Evolutionary conservation across 2,888 invertebrate species (phyloP).

Genomic region (Allacma fusca): DNA sequence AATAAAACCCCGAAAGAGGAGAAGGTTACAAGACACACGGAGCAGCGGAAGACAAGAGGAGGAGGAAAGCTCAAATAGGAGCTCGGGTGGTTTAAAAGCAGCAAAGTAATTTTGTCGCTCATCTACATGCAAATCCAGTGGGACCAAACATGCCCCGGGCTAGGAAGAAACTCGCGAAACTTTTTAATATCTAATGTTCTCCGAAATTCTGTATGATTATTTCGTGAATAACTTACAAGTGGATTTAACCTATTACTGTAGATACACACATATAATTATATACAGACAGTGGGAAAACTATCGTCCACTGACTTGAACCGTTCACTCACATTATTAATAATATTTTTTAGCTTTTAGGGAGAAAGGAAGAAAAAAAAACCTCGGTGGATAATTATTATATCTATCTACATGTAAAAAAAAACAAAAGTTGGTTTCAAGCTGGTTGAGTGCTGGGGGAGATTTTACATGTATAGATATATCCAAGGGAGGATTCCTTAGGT

Average conservation of each 20-base stretch:
- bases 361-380: background rate
- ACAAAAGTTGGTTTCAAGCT: too few relatives aligned
- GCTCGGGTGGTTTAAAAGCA: background rate
- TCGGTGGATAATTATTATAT: background rate
- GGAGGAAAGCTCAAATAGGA: too few relatives aligned
- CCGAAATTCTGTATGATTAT: background rate
- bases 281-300: too few relatives aligned
- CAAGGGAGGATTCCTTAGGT: too few relatives aligned
- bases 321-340: background rate
- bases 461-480: too few relatives aligned
- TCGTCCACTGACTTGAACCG: background rate
- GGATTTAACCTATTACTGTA: background rate
- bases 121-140: background rate
- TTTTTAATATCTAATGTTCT: slow-evolving; percentile 12
- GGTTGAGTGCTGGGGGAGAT: too few relatives aligned
- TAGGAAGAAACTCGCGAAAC: slow-evolving; percentile 21
- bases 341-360: background rate
- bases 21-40: too few relatives aligned
- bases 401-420: too few relatives aligned
- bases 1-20: too few relatives aligned
- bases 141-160: slow-evolving; percentile 30
- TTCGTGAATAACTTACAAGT: slow-evolving; percentile 13
- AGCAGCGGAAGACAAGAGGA: too few relatives aligned
- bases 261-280: too few relatives aligned
- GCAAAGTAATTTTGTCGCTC: slow-evolving; percentile 6